These are phyloP conservation scores for Cataglyphis albicans DNA, from an alignment of 2,888 invertebrate genomes.

Conservation along the genomic window DNA sequence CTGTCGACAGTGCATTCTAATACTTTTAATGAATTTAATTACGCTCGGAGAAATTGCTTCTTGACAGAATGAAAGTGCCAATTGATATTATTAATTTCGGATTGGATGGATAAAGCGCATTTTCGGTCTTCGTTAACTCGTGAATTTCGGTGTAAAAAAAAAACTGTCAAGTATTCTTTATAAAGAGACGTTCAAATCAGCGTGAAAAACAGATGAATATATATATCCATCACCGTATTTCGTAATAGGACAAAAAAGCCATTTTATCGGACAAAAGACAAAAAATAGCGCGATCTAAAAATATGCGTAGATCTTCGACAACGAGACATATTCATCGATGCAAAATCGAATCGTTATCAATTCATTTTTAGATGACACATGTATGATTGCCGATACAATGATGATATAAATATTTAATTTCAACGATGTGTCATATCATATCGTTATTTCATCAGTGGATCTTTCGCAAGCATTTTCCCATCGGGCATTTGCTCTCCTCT, in stretches of 20 bases:
- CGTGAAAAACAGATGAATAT: neutral
- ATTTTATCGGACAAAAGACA: conserved; percentile 15
- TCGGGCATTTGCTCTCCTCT: neutral
- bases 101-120: neutral
- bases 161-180: neutral
- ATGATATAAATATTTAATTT: conserved; percentile 81
- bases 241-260: neutral
- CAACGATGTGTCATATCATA: conserved; percentile 63
- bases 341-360: conserved; percentile 72
- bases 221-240: neutral
- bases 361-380: conserved; percentile 69
- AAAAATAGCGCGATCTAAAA: conserved; percentile 35
- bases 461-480: conserved; percentile 14
- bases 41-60: neutral
- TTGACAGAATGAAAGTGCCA: conserved; percentile 16
- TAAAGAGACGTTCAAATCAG: neutral
- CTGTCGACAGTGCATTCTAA: neutral
- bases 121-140: neutral
- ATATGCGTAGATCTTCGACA: conserved; percentile 57
- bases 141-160: neutral
- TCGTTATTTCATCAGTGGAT: conserved; percentile 59
- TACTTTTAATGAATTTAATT: neutral
- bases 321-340: conserved; percentile 55
- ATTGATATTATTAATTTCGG: conserved; percentile 18
- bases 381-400: conserved; percentile 63